Base-by-base conservation (phyloP, 2,113 vertebrate genomes). In the Aspiorhynchus laticeps region DNA sequence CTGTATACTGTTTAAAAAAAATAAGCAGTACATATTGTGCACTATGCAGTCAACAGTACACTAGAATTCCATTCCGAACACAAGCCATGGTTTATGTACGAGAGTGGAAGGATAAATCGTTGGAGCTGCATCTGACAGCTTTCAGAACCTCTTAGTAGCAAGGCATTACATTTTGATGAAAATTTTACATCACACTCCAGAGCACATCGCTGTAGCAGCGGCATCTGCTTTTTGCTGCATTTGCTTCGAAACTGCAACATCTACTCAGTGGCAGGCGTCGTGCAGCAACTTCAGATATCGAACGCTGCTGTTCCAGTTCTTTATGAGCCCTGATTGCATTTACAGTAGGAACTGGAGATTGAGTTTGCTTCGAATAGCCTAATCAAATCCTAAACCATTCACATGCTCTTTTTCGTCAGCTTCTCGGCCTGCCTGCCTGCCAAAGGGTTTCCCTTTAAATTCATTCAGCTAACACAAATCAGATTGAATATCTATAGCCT, bases 341-440 rank as follows among this genome's bases (percentile, higher is more conserved):
- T 87, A 79, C 80, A 85, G 75, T 84, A 84, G 82, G 43, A 71
- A 75, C 67, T 74, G 87, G 67, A 86, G 84, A 90, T 86, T 81
- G 61, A 46, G 86, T 88, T 90, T 86, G 80, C 79, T 84, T 74
- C 2, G 51, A 53, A 11, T 78, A 86, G 77, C 76, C 83, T 48
- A 86, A 88, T 78, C 75, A 80, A 84, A 88, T 90, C 74, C 43
- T 73, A 67, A 46, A 84, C 78, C 74, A n/a, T 43, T 86, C 85
- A 76, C 85, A 61, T 78, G 36, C 19, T n/a, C 21, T 73, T 38
- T 51, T 38, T 38, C 8, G 19, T 33, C 33, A 73, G 69, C 21
- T 89, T 85, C 33, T 31, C 17, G 46, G 43, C 73, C 19, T n/a
- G 65, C 53, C n/a, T 19, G 53, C 53, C 19, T 31, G 79, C 65